Conservation (phyloP, 1,140 invertebrate species). For the Palaemon carinicauda region DNA sequence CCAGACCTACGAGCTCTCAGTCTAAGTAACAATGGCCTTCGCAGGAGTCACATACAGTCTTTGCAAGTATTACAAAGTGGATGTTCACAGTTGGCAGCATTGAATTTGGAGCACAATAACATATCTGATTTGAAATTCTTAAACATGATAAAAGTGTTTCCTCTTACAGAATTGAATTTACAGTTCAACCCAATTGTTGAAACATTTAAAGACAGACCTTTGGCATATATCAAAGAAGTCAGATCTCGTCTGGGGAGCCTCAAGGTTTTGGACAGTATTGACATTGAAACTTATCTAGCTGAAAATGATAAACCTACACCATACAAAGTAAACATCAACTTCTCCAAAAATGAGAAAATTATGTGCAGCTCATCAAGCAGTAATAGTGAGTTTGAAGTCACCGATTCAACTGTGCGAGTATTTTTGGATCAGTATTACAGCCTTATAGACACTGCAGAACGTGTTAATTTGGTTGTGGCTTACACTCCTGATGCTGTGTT, state of each 20-base stretch:
- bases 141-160: slow-evolving; percentile 30
- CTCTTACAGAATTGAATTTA: slow-evolving; percentile 34
- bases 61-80: slow-evolving; percentile 14
- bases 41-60: background rate
- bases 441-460: slow-evolving; percentile 38
- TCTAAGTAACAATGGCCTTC: slow-evolving; percentile 34
- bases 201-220: slow-evolving; percentile 22
- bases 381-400: background rate
- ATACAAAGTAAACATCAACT: background rate
- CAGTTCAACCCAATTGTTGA: slow-evolving; percentile 36
- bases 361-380: background rate
- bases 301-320: background rate
- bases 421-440: slow-evolving; percentile 42
- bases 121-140: slow-evolving; percentile 29
- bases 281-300: slow-evolving; percentile 26
- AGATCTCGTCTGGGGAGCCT: slow-evolving; percentile 6
- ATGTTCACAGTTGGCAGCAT: slow-evolving; percentile 13
- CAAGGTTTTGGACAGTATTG: slow-evolving; percentile 31
- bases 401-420: slow-evolving; percentile 5
- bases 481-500: slow-evolving; percentile 49
- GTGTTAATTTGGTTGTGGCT: slow-evolving; percentile 28
- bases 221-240: slow-evolving; percentile 24
- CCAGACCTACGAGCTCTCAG: slow-evolving; percentile 34
- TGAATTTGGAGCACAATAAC: slow-evolving; percentile 38
- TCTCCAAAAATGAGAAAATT: background rate